Evolutionary conservation across 2,113 vertebrate genomes (phyloP), one percentile per base, ranked within the genome.

Genomic region (Scatophagus argus): DNA sequence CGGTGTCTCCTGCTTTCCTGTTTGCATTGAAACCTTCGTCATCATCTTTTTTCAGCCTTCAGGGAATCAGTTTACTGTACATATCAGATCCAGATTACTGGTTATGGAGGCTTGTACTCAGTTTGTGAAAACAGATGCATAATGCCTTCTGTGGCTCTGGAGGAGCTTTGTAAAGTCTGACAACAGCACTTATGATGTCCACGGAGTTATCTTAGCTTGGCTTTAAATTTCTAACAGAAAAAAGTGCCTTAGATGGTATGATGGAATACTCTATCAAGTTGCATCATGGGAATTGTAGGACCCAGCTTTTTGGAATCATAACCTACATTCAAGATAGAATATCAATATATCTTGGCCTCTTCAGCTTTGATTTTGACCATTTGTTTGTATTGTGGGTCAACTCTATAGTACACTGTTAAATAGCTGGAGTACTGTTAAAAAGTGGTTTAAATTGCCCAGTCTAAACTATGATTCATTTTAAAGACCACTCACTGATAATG

Each of bases 161-260:
- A 62, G n/a, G 27, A 56, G 47, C n/a, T 49, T 49, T 72, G 32
- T 46, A 67, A 66, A 25, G 34, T 38, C 13, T 25, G 4, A 56
- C 43, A n/a, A n/a, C n/a, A n/a, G n/a, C n/a, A n/a, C n/a, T n/a
- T n/a, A n/a, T n/a, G 11, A 49, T 70, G 16, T 68, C 49, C 14
- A 11, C 23, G 14, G 31, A 19, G 58, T 64, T 64, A 52, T 44
- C 6, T 69, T 1, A 6, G 29, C 21, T 17, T 23, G 2, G 38
- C n/a, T n/a, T 6, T n/a, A 19, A 29, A 31, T n/a, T 41, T 55
- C 1, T 55, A 21, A 52, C n/a, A 17, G 52, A 51, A 51, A 51
- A 31, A 1, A 2, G n/a, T n/a, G 27, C 27, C 31, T 44, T 44
- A 12, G 2, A 38, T 67, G 54, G 17, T 25, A n/a, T n/a, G n/a